A percentile compares a stretch with the other conserved stretches of the same genome.
Evolutionary conservation across 1,140 invertebrate genomes (phyloP).

Genomic region (Colletes latitarsis): DNA sequence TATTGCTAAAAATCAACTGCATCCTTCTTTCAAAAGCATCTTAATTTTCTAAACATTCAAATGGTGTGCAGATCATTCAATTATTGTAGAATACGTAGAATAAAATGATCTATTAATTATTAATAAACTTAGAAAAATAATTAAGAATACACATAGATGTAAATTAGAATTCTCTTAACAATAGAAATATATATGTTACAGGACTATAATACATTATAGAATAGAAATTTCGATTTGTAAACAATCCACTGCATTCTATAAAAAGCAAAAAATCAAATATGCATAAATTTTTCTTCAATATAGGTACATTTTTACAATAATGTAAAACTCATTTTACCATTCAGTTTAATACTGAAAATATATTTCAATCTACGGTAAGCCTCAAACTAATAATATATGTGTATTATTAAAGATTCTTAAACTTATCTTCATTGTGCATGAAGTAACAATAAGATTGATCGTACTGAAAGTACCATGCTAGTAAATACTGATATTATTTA

Average conservation of each 20-base stretch:
- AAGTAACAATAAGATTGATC: constrained; percentile 39
- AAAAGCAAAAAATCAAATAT: constrained; percentile 15
- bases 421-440: constrained; percentile 42
- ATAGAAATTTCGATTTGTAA: constrained; percentile 35
- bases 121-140: constrained; percentile 42
- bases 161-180: constrained; percentile 33
- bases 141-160: constrained; percentile 4
- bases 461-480: constrained; percentile 46
- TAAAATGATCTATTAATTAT: constrained; percentile 32
- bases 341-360: constrained; percentile 31
- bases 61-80: constrained; percentile 16
- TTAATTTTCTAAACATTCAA: constrained; percentile 37
- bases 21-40: constrained; percentile 43
- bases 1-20: constrained; percentile 47
- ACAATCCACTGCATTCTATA: constrained; percentile 20
- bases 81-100: constrained; percentile 34
- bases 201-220: constrained; percentile 38
- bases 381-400: constrained; percentile 39
- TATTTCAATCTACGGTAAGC: constrained; percentile 31
- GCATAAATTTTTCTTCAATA: constrained; percentile 5
- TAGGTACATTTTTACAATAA: constrained; percentile 15
- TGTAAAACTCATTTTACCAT: constrained; percentile 1
- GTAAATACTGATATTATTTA: constrained; percentile 53
- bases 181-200: constrained; percentile 40
- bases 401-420: constrained; percentile 21